A percentile compares a stretch with the other conserved stretches of the same genome.
Evolutionary conservation across 2,888 invertebrate species (phyloP).

Genomic region (Cataglyphis livida): DNA sequence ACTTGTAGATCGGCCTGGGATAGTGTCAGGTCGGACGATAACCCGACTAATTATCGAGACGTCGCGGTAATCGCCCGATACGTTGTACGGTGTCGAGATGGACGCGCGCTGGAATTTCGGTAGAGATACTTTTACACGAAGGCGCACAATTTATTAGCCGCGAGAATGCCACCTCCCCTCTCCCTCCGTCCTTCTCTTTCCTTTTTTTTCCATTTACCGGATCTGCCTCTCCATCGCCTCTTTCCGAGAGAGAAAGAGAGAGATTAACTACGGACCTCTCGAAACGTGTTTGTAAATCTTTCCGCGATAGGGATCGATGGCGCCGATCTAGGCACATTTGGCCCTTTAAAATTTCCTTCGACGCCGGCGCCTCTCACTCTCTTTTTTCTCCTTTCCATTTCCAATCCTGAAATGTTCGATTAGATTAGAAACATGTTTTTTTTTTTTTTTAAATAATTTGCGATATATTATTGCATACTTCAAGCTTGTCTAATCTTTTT

Average conservation of each 20-base stretch:
- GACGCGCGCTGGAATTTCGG: slow-evolving; percentile 45
- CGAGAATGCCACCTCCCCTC: slow-evolving; percentile 23
- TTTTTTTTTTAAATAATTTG: background rate
- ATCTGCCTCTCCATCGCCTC: slow-evolving; percentile 16
- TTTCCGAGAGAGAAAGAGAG: slow-evolving; percentile 37
- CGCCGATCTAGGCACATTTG: slow-evolving; percentile 38
- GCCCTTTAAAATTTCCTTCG: slow-evolving; percentile 38
- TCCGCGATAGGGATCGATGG: slow-evolving; percentile 48
- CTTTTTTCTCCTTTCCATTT: background rate
- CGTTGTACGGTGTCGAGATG: slow-evolving; percentile 13
- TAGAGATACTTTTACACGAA: slow-evolving; percentile 49
- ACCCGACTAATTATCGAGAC: slow-evolving; percentile 69
- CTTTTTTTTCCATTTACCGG: slow-evolving; percentile 3
- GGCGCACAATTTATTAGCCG: slow-evolving; percentile 54
- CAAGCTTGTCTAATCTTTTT: background rate
- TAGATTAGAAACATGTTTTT: background rate
- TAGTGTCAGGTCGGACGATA: slow-evolving; percentile 69
- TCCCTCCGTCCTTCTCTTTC: background rate
- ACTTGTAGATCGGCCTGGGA: slow-evolving; percentile 75
- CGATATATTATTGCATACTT: background rate
- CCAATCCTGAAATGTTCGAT: background rate
- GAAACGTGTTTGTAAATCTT: slow-evolving; percentile 56
- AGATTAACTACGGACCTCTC: slow-evolving; percentile 47
- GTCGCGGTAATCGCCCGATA: slow-evolving; percentile 35
- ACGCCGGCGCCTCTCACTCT: slow-evolving; percentile 19